Base-by-base conservation (phyloP, 1,140 invertebrate genomes). In the Mizuhopecten yessoensis region DNA sequence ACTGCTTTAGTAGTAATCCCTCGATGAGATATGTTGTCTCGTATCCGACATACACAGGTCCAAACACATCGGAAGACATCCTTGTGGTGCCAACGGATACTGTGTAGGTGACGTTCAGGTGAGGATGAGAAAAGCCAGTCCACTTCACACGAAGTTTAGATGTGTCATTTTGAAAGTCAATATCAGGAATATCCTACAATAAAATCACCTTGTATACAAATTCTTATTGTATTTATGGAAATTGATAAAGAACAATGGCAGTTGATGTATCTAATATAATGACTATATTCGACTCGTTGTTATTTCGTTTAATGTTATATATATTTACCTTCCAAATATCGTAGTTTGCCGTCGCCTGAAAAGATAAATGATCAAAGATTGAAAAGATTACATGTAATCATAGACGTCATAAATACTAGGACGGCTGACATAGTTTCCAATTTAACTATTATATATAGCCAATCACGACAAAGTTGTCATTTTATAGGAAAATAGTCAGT, bases 121-220 rank as follows among this genome's bases (percentile, higher is more conserved):
- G 92, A 23, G 92, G 90, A 86, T 91, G 92, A 75, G 34, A n/a
- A 90, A 92, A 92, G 3, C 92, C 92, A 20, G 34, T 87, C 92
- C 92, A 92, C 42, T 42, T 49, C 9, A 88, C 86, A 49, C 45
- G 49, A 13, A 92, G 57, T 9, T 87, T 86, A 9, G 88, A 86
- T 29, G n/a, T 92, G n/a, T 45, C 86, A 33, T 36, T 86, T 0
- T 86, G 87, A n/a, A 92, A 92, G 49, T 92, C 92, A 29, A 92
- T 90, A 88, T 92, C 92, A 49, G 87, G 86, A 23, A 91, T 92
- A 34, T 92, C 92, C 92, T 92, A 39, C 0, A 42, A 89, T 34
- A 75, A n/a, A n/a, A 29, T 17, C 0, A 75, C 57, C 11, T 5
- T n/a, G 15, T 75, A 49, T 49, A 9, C 9, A 45, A 45, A n/a